Evolutionary conservation across 2,113 vertebrate species (phyloP).

Genomic region (Syngnathus floridae): DNA sequence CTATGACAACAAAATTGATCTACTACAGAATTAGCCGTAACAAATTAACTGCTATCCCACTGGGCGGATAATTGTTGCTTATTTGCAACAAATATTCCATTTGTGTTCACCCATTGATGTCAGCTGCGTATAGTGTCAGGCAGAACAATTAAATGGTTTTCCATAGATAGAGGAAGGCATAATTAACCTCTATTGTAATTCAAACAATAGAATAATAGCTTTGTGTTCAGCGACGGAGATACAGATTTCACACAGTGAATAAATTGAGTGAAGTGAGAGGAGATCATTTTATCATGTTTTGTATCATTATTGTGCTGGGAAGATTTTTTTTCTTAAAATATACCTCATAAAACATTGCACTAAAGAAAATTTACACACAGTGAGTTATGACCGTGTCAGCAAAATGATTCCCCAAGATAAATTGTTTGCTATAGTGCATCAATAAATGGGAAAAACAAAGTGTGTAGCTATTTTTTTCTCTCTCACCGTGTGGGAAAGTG

Average conservation of each 20-base stretch:
- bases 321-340: not conserved
- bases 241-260: not conserved
- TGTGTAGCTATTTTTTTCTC: not conserved
- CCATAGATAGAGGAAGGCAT: not conserved
- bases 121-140: not conserved
- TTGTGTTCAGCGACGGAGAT: not conserved
- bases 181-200: not conserved
- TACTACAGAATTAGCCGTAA: not conserved
- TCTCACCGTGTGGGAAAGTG: conserved; percentile 95
- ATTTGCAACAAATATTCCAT: not conserved
- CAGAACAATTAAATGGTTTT: not conserved
- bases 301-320: not conserved
- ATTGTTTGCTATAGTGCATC: not conserved
- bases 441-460: not conserved
- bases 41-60: not conserved
- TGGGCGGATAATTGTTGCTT: not conserved
- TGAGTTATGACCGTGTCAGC: not conserved
- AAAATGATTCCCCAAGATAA: not conserved
- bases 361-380: not conserved
- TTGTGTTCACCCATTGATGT: not conserved
- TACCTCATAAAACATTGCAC: not conserved
- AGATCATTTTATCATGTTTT: not conserved
- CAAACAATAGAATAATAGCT: not conserved
- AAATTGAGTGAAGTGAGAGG: not conserved
- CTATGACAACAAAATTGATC: not conserved